A percentile compares a stretch with the other conserved stretches of the same genome.
Evolutionary conservation across 2,888 invertebrate species (phyloP).

Genomic region (Oligia fasciuncula): DNA sequence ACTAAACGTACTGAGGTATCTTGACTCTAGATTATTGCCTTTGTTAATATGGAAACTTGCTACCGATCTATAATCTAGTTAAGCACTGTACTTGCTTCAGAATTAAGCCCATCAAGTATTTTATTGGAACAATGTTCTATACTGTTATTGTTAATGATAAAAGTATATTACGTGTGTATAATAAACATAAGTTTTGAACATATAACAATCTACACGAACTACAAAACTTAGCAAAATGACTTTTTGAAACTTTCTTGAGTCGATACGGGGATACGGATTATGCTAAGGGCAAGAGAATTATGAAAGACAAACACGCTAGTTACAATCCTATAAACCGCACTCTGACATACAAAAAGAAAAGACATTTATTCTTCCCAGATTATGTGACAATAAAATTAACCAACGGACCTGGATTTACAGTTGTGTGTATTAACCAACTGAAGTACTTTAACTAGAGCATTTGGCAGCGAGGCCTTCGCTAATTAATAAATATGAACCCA

Average conservation of each 20-base stretch:
- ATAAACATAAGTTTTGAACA: slow-evolving; percentile 20
- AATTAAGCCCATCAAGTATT: not conserved
- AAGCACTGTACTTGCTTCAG: not conserved
- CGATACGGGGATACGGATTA: not conserved
- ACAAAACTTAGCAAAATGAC: not conserved
- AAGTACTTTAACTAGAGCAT: no score
- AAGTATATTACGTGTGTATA: slow-evolving; percentile 16
- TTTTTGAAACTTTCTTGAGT: slow-evolving; percentile 4
- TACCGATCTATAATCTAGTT: not conserved
- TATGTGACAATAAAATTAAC: not conserved
- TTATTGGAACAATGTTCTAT: not conserved
- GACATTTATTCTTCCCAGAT: no score
- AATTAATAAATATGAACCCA: not conserved
- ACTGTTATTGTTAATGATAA: slow-evolving; percentile 22
- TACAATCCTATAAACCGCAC: not conserved
- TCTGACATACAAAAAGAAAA: not conserved
- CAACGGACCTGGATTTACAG: not conserved
- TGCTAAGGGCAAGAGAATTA: no score
- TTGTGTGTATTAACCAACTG: not conserved
- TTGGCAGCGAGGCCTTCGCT: not conserved
- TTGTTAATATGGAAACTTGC: not conserved
- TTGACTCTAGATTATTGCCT: no score
- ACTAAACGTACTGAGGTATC: no score
- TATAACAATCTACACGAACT: slow-evolving; percentile 3
- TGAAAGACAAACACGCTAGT: not conserved